Evolutionary conservation across 2,113 vertebrate species (phyloP).

Genomic region (Furnarius figulus): DNA sequence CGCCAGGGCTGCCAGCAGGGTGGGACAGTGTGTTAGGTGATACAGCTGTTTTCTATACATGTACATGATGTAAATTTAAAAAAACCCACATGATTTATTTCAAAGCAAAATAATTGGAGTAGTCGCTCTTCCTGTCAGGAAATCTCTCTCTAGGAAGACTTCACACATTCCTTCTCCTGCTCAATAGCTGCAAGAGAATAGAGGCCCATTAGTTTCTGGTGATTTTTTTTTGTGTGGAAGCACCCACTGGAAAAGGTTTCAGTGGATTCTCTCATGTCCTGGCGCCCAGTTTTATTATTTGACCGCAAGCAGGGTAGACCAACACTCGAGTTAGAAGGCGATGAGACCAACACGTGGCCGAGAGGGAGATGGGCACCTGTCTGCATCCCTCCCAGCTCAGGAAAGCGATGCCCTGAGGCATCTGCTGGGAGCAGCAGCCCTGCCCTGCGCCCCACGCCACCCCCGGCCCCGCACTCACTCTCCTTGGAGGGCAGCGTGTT

Average conservation of each 20-base stretch:
- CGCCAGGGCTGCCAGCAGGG: neutral
- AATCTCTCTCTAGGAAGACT: slow-evolving; percentile 65
- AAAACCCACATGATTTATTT: slow-evolving; percentile 29
- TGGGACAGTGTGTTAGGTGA: neutral
- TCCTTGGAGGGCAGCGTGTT: slow-evolving; percentile 80
- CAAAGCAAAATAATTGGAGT: slow-evolving; percentile 12
- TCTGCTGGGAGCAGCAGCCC: neutral
- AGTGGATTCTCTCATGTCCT: neutral
- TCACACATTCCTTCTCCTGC: slow-evolving; percentile 78
- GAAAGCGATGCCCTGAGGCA: neutral
- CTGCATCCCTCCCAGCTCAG: neutral
- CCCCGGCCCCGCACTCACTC: slow-evolving; percentile 67
- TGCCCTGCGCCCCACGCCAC: accelerated
- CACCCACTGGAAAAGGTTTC: neutral
- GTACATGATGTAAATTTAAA: slow-evolving; percentile 15
- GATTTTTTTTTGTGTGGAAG: neutral
- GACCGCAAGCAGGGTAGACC: accelerated
- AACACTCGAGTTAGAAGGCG: neutral
- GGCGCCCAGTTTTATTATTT: neutral
- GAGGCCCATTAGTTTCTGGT: neutral
- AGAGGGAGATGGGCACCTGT: neutral
- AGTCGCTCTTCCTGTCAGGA: neutral
- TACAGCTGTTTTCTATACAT: neutral
- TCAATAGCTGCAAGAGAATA: slow-evolving; percentile 79
- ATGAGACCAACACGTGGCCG: neutral